phyloP scores from a whole-genome alignment of 1,140 invertebrate genomes.

The Drosophila pectinifera region DNA sequence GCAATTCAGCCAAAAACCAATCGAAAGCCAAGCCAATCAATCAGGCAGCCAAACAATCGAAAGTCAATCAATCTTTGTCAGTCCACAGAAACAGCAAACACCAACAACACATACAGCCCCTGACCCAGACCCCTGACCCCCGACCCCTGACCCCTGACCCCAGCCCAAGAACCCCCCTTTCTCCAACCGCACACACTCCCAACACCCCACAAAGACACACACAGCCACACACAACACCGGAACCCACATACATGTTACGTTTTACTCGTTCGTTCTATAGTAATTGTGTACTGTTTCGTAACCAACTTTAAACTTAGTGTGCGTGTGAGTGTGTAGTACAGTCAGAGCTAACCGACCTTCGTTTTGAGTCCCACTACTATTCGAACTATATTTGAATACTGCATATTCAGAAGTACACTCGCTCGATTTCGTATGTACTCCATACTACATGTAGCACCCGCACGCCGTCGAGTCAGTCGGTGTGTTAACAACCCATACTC shows the following conservation, averaged over 20 bases:
- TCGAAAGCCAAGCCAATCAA: slow-evolving; percentile 42
- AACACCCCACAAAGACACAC: slow-evolving; percentile 8
- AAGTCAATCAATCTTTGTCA: slow-evolving; percentile 54
- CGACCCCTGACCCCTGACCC: not conserved
- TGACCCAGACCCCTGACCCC: slow-evolving; percentile 13
- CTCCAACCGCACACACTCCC: slow-evolving; percentile 19
- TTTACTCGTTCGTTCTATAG: slow-evolving; percentile 75
- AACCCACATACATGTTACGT: slow-evolving; percentile 52
- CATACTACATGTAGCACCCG: slow-evolving; percentile 50
- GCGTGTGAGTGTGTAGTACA: slow-evolving; percentile 71
- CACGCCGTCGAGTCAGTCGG: slow-evolving; percentile 27
- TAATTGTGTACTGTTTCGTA: slow-evolving; percentile 75
- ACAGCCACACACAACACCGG: slow-evolving; percentile 14
- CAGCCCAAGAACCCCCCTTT: slow-evolving; percentile 10
- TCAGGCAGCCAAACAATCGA: slow-evolving; percentile 47
- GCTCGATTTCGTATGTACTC: slow-evolving; percentile 58
- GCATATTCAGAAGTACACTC: slow-evolving; percentile 28
- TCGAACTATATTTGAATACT: slow-evolving; percentile 40
- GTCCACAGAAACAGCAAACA: slow-evolving; percentile 26
- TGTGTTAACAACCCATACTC: slow-evolving; percentile 29
- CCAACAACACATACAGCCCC: slow-evolving; percentile 24
- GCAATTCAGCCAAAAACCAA: slow-evolving; percentile 35
- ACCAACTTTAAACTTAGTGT: slow-evolving; percentile 69
- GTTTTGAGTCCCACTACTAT: slow-evolving; percentile 38
- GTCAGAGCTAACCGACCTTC: slow-evolving; percentile 48